Conservation (phyloP, 1,140 invertebrate genomes). For the Heterodera schachtii region DNA sequence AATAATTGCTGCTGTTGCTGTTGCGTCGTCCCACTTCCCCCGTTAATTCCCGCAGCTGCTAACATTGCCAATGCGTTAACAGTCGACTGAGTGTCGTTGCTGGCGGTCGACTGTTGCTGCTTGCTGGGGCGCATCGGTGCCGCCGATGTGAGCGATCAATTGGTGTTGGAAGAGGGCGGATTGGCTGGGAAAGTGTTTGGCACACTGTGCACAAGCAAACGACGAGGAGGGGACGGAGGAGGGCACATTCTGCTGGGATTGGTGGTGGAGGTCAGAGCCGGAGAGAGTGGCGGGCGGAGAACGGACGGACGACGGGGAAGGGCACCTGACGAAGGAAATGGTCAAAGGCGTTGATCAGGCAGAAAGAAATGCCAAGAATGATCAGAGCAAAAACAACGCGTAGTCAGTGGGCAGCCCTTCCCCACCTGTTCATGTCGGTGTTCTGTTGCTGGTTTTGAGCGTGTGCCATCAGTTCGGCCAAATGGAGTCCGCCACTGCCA, state of each 20-base stretch:
- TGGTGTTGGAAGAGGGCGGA: conserved; percentile 34
- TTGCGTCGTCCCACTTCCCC: conserved; percentile 14
- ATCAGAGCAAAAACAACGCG: no score
- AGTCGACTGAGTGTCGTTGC: not conserved
- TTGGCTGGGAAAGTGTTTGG: conserved; percentile 27
- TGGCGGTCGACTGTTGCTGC: conserved; percentile 6
- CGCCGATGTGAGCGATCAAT: conserved; percentile 27
- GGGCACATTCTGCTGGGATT: not conserved
- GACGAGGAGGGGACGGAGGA: not conserved
- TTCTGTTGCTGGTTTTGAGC: conserved; percentile 7
- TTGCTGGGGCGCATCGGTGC: conserved; percentile 8
- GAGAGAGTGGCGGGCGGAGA: not conserved
- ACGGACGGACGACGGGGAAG: not conserved
- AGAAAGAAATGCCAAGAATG: no score
- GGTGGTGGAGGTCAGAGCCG: not conserved
- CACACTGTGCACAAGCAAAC: conserved; percentile 27
- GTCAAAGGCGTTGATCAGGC: no score
- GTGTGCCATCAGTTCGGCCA: conserved; percentile 20
- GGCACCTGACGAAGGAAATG: not conserved
- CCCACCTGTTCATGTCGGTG: conserved; percentile 19
- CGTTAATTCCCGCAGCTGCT: not conserved
- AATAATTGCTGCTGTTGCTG: conserved; percentile 30
- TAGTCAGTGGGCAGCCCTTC: no score
- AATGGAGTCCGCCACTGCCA: conserved; percentile 8
- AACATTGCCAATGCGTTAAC: conserved; percentile 12